Base-by-base conservation (phyloP, 2,888 invertebrate genomes). In the Sicus ferrugineus region DNA sequence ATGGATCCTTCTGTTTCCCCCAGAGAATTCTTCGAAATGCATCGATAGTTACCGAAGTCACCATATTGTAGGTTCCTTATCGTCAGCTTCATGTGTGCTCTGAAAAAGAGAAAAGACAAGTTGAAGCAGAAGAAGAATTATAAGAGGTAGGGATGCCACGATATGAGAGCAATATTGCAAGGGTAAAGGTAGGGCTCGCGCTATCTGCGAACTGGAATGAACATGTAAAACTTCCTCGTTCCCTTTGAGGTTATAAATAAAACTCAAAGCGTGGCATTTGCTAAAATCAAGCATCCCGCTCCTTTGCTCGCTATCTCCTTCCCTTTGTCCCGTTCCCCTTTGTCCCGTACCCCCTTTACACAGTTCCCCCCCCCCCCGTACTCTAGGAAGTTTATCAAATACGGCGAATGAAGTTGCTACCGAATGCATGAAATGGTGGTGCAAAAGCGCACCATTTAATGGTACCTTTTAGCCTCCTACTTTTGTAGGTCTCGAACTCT, bases 1-100 rank as follows among this genome's bases (percentile, higher is more conserved):
- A 96, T 95, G 77, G 95, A 94, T 78, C 95, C 95, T 86, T 96
- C 95, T 11, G 95, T 96, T 87, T 96, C 96, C 72, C 96, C 96
- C 59, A 96, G 89, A 67, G 95, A 95, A 87, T 96, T 96, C 87
- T 96, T 96, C 77, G 95, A 95, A 86, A 96, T 93, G 88, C 96
- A 96, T 79, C 93, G 89, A 86, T 96, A 96, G 87, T 92, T 94
- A 74, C 95, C 95, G 82, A 95, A 95, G 88, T 96, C 96, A 68
- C 90, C 92, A 69, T 89, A 87, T 84, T 93, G 92, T 72, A 96
- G 89, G 87, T 93, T 93, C 80, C 91, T 90, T 78, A 96, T 93
- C 73, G 93, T 95, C 79, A 96, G 87, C 84, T 92, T 92, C 95
- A 96, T 95, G 86, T 94, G 92, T 31, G 94, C 92, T 84, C 94